A percentile compares a stretch with the other conserved stretches of the same genome.
These are phyloP conservation scores for Hippotragus niger DNA, from an alignment of 2,113 vertebrate species.

Conservation along the genomic window DNA sequence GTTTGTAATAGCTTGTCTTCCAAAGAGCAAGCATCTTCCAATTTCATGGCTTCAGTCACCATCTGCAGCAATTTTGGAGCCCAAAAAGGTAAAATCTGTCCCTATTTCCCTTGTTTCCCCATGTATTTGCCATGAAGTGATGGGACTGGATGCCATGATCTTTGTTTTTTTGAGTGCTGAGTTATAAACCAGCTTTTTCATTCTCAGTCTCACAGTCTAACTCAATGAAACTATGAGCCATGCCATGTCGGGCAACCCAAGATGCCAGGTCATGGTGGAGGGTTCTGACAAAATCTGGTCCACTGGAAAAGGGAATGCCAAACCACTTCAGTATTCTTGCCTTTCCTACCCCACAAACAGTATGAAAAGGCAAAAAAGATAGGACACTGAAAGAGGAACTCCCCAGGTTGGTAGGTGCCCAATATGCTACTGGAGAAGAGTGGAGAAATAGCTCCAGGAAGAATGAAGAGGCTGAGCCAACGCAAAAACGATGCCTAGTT, in stretches of 20 bases:
- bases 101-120: not conserved
- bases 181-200: not conserved
- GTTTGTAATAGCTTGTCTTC: not conserved
- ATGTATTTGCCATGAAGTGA: not conserved
- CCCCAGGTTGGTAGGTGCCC: not conserved
- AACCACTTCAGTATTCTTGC: not conserved
- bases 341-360: not conserved
- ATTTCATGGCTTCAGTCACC: not conserved
- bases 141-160: not conserved
- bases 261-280: not conserved
- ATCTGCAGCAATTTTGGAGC: not conserved
- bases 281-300: not conserved
- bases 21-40: not conserved
- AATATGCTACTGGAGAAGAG: not conserved
- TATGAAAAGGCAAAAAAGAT: not conserved
- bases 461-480: not conserved
- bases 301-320: not conserved
- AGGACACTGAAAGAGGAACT: not conserved
- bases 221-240: not conserved
- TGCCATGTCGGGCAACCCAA: not conserved
- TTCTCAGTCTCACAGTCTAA: not conserved
- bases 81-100: not conserved
- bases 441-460: not conserved
- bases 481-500: not conserved
- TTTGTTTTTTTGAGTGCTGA: not conserved